Conservation (phyloP, 2,888 invertebrate species). For the Plebejus melissa region DNA sequence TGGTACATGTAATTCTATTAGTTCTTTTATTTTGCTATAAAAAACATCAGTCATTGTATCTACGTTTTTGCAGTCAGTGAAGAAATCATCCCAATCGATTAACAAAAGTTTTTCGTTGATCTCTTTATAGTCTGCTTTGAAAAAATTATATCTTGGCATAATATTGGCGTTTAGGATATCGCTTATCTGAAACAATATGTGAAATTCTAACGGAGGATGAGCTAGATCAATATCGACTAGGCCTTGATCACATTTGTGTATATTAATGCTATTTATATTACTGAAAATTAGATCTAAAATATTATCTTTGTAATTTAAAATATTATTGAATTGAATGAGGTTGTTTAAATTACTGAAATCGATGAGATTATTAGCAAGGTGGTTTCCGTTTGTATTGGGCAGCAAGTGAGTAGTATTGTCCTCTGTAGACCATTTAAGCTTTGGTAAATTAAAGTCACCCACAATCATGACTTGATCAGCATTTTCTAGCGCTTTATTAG, state of each 20-base stretch:
- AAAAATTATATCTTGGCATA: not conserved
- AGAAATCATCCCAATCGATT: not conserved
- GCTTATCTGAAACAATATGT: not conserved
- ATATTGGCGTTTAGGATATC: not conserved
- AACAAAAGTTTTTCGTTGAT: not conserved
- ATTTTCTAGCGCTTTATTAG: not conserved
- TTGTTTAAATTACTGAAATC: not conserved
- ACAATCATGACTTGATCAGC: not conserved
- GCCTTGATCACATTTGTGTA: not conserved
- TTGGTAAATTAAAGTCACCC: not conserved
- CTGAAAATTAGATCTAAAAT: not conserved
- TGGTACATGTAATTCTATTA: too few relatives aligned
- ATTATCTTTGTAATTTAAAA: not conserved
- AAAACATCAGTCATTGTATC: not conserved
- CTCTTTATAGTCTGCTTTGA: not conserved
- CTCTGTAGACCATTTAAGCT: not conserved
- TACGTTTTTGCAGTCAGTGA: not conserved
- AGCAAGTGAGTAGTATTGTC: not conserved
- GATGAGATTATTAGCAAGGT: not conserved
- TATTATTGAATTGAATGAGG: not conserved
- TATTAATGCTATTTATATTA: not conserved
- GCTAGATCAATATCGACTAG: not conserved
- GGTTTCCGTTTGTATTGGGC: not conserved
- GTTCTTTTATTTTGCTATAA: not conserved
- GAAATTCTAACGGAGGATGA: not conserved